Evolutionary conservation across 2,888 invertebrate species (phyloP), one percentile per base, ranked within the genome.

Genomic region (Carpatolechia fugitivella): DNA sequence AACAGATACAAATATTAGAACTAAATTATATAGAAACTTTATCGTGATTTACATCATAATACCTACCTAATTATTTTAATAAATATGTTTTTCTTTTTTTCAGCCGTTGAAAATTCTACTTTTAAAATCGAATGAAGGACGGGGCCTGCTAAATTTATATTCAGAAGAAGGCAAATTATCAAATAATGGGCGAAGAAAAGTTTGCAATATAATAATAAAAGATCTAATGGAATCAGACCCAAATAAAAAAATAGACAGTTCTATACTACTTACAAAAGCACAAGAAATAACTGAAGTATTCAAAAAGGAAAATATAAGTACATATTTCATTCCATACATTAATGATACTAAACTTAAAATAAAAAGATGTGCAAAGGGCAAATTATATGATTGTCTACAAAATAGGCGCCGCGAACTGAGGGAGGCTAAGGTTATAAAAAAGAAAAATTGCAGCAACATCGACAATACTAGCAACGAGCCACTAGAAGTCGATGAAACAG

Each of bases 281-380:
- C 53, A 53, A 36, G 24, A 53, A 24, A 53, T 53, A 35, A 53
- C 20, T 5, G 52, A 56, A 24, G 48, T 56, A 48, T 56, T 56
- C 33, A 33, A 48, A 48, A 56, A 56, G 31, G 56, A 56, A 48
- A 56, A 56, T 48, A 49, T 52, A 48, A 38, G 40, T 33, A 56
- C 56, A 40, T 52, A 56, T 40, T 56, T 56, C 40, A 52, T 56
- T 31, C 56, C 56, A 52, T 56, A 56, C 40, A 48, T 52, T 13
- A 56, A 52, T 41, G 33, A 56, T 14, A 56, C 48, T 16, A 56
- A 56, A 48, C 48, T 56, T 24, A 56, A 56, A 48, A 48, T 56
- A 33, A 52, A 52, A 40, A 52, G 24, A 48, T 48, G 47, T 13
- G 52, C 52, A 11, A 48, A 48, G 40, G 52, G 52, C 30, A 52